phyloP scores from a whole-genome alignment of 2,888 invertebrate genomes.

The Meganola albula region DNA sequence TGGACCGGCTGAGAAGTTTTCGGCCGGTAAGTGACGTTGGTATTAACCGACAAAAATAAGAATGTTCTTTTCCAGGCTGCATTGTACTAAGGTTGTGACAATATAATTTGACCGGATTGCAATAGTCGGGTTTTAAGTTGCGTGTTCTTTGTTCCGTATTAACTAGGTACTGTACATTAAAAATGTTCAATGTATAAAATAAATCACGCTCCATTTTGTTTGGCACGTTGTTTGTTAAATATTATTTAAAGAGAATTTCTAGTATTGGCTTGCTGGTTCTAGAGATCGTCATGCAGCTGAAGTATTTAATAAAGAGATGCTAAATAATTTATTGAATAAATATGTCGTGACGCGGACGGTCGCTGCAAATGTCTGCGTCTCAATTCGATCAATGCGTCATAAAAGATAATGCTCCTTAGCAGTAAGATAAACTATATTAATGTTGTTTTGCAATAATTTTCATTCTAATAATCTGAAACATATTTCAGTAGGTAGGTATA shows the following conservation, averaged over 20 bases:
- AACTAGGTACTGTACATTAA: too few relatives aligned
- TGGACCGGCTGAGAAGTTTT: constrained; percentile 56
- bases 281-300: too few relatives aligned
- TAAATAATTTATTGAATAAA: too few relatives aligned
- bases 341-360: too few relatives aligned
- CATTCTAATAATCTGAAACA: too few relatives aligned
- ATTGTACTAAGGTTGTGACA: neutral
- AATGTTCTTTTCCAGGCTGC: constrained; percentile 26
- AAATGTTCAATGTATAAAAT: too few relatives aligned
- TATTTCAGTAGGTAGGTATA: too few relatives aligned
- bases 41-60: constrained; percentile 40
- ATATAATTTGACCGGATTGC: neutral
- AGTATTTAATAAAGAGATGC: too few relatives aligned
- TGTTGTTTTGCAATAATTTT: constrained; percentile 12
- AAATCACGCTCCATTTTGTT: constrained; percentile 46
- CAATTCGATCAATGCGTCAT: constrained; percentile 27
- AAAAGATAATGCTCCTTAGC: constrained; percentile 22
- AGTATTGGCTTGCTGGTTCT: too few relatives aligned
- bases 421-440: constrained; percentile 21
- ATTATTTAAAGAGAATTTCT: too few relatives aligned
- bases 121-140: constrained; percentile 48
- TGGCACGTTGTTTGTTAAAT: constrained; percentile 40
- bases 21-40: constrained; percentile 56
- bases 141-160: constrained; percentile 71
- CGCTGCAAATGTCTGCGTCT: too few relatives aligned